Evolutionary conservation across 1,140 invertebrate species (phyloP).

Genomic region (Drosophila virilis): DNA sequence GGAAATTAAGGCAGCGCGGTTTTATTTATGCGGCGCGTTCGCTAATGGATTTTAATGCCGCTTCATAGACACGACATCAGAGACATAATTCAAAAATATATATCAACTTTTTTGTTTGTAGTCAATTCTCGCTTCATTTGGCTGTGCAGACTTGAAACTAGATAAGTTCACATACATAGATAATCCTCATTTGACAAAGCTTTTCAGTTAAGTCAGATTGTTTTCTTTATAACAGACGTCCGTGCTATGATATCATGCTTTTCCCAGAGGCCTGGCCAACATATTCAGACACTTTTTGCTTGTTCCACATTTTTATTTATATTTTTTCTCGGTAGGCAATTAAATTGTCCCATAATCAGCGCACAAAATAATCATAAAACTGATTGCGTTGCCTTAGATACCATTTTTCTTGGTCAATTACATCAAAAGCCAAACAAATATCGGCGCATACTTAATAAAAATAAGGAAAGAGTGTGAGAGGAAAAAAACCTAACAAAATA

Average conservation of each 20-base stretch:
- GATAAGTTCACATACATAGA: neutral
- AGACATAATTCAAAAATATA: constrained; percentile 61
- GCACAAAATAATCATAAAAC: constrained; percentile 31
- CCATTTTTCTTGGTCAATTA: constrained; percentile 23
- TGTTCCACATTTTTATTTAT: neutral
- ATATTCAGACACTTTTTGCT: neutral
- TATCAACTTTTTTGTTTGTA: neutral
- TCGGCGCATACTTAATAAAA: constrained; percentile 19
- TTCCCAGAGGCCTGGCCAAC: neutral
- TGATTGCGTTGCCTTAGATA: constrained; percentile 33
- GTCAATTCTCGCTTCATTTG: neutral
- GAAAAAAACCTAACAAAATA: constrained; percentile 1
- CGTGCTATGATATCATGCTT: neutral
- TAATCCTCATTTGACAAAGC: neutral
- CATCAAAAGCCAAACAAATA: constrained; percentile 30
- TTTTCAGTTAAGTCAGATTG: no score
- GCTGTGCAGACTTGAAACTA: neutral
- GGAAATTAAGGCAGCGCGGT: constrained; percentile 68
- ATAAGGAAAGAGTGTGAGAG: neutral
- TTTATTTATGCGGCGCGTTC: constrained; percentile 68
- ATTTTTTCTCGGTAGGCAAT: constrained; percentile 9
- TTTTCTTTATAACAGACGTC: no score
- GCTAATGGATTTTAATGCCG: constrained; percentile 79
- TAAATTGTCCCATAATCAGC: constrained; percentile 28
- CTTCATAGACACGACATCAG: constrained; percentile 69